Evolutionary conservation across 1,140 invertebrate genomes (phyloP), one percentile per base, ranked within the genome.

Genomic region (Monochamus saltuarius): DNA sequence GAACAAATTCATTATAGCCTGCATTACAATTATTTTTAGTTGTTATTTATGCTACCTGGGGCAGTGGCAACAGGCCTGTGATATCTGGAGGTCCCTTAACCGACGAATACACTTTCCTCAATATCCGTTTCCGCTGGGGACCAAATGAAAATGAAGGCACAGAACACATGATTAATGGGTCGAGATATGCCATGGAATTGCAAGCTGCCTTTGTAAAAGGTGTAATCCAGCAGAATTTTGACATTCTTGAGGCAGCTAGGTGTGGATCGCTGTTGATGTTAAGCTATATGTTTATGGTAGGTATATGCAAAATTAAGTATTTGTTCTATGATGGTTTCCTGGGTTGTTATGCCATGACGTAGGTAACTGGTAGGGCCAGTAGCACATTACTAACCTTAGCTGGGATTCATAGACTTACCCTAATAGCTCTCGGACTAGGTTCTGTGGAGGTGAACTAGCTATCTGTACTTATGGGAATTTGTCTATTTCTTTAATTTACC

Each of bases 81-180:
- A 64, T 85, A 1, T 69, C 71, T 58, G 82, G 82, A 6, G 83
- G 81, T 9, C 77, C 82, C 10, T 72, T 84, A 52, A 58, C 76
- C 13, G 69, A 75, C 14, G 64, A 67, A 9, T 84, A 83, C 47
- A 74, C 78, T 11, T 80, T 84, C 35, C 69, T 79, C 8, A 79
- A 81, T 35, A 60, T 81, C 9, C 68, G 78, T 13, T 84, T 85
- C 47, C 80, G 79, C 14, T 85, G 83, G 83, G 82, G 83, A 17
- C 77, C 76, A 22, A 76, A 73, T 29, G 77, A 84, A 46, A 75
- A 79, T 29, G 80, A 82, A 58, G 83, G 83, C 11, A 83, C 83
- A 8, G 83, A 85, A 64, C 83, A 85, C 50, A 82, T 80, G 13
- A 59, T 85, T 0, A 77, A 84, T 55, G 75, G 79, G 51, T 65